phyloP scores from a whole-genome alignment of 2,888 invertebrate genomes.

The Podabrus alpinus region DNA sequence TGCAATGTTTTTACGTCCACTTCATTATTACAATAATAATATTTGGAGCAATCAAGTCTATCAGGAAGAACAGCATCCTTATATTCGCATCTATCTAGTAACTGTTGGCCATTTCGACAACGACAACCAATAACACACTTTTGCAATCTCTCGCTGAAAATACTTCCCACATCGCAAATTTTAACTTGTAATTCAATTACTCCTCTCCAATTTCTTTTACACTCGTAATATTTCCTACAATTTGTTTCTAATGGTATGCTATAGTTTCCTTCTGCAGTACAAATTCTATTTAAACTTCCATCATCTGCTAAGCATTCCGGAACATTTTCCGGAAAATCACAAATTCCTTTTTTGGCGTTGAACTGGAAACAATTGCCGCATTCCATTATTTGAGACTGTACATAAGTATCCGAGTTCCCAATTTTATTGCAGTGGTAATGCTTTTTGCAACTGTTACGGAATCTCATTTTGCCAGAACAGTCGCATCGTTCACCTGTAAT shows the following conservation, averaged over 20 bases:
- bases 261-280: constrained; percentile 40
- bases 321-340: constrained; percentile 44
- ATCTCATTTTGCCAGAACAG: constrained; percentile 36
- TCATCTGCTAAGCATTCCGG: constrained; percentile 42
- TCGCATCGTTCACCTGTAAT: constrained; percentile 30
- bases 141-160: constrained; percentile 17
- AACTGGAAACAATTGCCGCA: constrained; percentile 45
- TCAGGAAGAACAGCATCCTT: constrained; percentile 24
- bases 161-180: neutral
- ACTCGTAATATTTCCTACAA: constrained; percentile 38
- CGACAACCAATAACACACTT: neutral
- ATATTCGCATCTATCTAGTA: neutral
- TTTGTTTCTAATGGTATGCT: constrained; percentile 31
- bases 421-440: constrained; percentile 40
- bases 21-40: constrained; percentile 30
- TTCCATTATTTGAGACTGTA: constrained; percentile 20
- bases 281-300: constrained; percentile 12
- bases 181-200: constrained; percentile 16
- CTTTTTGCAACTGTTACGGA: constrained; percentile 39
- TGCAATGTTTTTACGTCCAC: neutral
- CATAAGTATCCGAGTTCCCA: constrained; percentile 25
- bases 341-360: constrained; percentile 36
- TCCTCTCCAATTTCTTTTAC: constrained; percentile 12
- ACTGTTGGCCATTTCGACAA: neutral
- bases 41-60: constrained; percentile 33